Conservation (phyloP, 1,140 invertebrate species). For the Nephila pilipes region DNA sequence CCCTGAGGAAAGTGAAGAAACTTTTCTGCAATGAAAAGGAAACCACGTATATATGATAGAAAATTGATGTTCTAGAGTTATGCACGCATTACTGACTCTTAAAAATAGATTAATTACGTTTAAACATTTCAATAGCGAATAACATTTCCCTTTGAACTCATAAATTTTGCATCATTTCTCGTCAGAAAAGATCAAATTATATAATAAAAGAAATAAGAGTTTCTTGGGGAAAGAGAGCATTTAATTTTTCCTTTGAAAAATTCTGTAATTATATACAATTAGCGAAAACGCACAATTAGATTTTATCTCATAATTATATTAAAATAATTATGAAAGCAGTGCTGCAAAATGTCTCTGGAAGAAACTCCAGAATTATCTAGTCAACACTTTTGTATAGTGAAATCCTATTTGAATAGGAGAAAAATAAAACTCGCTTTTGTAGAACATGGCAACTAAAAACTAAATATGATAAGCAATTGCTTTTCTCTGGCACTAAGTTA, state of each 20-base stretch:
- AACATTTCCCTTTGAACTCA: too few relatives aligned
- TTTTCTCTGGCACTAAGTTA: not conserved
- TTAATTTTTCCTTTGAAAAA: not conserved
- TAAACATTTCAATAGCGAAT: too few relatives aligned
- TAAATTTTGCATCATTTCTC: not conserved
- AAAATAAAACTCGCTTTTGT: constrained; percentile 18
- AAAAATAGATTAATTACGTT: too few relatives aligned
- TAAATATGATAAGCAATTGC: constrained; percentile 46
- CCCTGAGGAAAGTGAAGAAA: too few relatives aligned
- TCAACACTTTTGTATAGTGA: not conserved
- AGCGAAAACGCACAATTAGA: constrained; percentile 17
- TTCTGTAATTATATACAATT: constrained; percentile 2
- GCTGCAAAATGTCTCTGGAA: not conserved
- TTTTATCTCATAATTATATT: not conserved
- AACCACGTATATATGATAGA: too few relatives aligned
- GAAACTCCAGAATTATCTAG: not conserved
- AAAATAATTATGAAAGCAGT: not conserved
- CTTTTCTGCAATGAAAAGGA: too few relatives aligned
- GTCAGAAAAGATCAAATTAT: not conserved
- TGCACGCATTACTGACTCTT: too few relatives aligned
- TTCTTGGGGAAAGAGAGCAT: not conserved
- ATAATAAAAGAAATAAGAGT: not conserved
- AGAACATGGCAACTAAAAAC: not conserved
- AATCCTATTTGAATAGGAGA: not conserved
- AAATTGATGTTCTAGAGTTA: too few relatives aligned